These are phyloP conservation scores for Tachina lurida DNA, from an alignment of 2,888 invertebrate species.

Conservation along the genomic window DNA sequence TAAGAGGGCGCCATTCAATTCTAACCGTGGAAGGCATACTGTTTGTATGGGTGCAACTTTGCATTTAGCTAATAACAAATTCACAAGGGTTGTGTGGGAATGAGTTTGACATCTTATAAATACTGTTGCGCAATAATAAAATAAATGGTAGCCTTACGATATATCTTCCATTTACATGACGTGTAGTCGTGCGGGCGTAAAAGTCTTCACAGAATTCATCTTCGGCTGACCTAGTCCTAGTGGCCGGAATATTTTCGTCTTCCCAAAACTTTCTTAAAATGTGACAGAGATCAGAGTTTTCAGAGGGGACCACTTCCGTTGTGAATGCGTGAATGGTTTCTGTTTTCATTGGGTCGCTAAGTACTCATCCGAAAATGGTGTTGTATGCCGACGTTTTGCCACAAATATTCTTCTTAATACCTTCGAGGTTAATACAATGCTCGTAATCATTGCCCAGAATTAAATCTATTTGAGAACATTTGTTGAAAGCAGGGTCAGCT, in stretches of 20 bases:
- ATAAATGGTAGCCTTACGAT: too few species aligned
- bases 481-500: neutral
- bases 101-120: too few species aligned
- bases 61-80: too few species aligned
- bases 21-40: too few species aligned
- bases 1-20: too few species aligned
- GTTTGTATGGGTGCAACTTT: too few species aligned
- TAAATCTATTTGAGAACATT: neutral
- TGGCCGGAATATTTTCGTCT: neutral
- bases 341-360: neutral
- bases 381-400: constrained; percentile 4
- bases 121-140: too few species aligned
- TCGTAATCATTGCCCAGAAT: constrained; percentile 2
- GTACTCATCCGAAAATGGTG: neutral
- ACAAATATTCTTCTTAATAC: neutral
- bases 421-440: neutral
- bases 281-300: neutral
- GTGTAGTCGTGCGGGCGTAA: neutral
- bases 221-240: neutral
- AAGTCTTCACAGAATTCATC: constrained; percentile 1
- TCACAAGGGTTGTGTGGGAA: too few species aligned
- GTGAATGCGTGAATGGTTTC: neutral
- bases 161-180: too few species aligned
- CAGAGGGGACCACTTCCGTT: neutral
- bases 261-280: neutral